These are phyloP conservation scores for Aphelocoma californica DNA, from an alignment of 2,797 vertebrate species.

Conservation along the genomic window DNA sequence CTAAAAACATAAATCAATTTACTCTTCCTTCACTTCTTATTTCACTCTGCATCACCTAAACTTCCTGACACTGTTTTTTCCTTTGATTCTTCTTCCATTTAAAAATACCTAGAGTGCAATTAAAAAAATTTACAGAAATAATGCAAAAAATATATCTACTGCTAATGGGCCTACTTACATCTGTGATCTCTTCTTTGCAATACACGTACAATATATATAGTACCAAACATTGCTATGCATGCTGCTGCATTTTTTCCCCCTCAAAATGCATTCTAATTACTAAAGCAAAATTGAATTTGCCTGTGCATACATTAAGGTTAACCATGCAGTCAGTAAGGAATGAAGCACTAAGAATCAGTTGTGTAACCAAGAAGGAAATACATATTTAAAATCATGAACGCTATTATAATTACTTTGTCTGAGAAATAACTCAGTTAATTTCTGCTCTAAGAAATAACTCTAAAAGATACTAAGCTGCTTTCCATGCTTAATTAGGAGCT, in stretches of 20 bases:
- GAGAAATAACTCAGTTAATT: neutral
- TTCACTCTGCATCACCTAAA: neutral
- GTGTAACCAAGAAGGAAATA: neutral
- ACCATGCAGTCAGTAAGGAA: neutral
- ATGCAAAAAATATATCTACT: neutral
- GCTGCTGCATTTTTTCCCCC: neutral
- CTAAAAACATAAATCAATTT: neutral
- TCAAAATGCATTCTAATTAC: conserved; percentile 17
- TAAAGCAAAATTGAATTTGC: conserved; percentile 34
- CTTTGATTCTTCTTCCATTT: neutral
- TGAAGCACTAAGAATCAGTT: neutral
- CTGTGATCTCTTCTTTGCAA: neutral
- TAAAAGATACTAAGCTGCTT: neutral
- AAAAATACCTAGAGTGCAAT: neutral
- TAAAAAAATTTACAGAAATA: neutral
- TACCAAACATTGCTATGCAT: neutral
- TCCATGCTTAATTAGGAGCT: neutral
- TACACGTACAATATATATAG: neutral
- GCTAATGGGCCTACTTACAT: neutral
- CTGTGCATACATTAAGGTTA: neutral
- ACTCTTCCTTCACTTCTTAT: neutral
- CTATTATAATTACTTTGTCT: neutral
- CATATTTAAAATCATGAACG: neutral
- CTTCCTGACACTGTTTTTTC: neutral
- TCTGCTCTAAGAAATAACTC: neutral